Evolutionary conservation across 1,140 invertebrate species (phyloP).

Genomic region (Antheraea mylitta): DNA sequence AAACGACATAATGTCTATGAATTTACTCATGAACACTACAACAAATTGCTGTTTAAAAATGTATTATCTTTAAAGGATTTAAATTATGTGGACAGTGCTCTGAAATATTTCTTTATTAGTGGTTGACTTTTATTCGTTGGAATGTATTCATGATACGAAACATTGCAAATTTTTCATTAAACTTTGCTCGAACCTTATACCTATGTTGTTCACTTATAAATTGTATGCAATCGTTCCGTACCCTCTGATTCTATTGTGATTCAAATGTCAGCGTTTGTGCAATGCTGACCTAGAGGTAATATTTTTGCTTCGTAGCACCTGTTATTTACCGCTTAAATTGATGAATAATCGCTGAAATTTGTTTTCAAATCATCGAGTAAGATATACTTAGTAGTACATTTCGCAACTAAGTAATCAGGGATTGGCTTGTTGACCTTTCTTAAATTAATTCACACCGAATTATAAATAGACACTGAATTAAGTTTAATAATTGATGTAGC

Average conservation of each 20-base stretch:
- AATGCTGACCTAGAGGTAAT: neutral
- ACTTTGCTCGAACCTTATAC: conserved; percentile 42
- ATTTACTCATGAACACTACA: too few species aligned
- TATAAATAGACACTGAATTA: neutral
- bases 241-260: conserved; percentile 9
- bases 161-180: conserved; percentile 51
- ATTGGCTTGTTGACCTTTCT: conserved; percentile 2
- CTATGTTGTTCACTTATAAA: conserved; percentile 14
- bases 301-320: neutral
- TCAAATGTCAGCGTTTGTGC: conserved; percentile 7
- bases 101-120: neutral
- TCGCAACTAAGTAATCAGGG: neutral
- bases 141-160: conserved; percentile 27
- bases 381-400: too few species aligned
- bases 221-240: conserved; percentile 2
- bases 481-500: neutral
- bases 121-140: conserved; percentile 16
- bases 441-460: neutral
- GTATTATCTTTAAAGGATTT: too few species aligned
- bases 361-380: neutral
- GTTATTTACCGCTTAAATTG: neutral
- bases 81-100: too few species aligned
- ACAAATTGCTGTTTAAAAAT: too few species aligned
- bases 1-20: too few species aligned
- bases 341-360: neutral